Evolutionary conservation across 1,140 invertebrate species (phyloP).

Genomic region (Ips typographus): DNA sequence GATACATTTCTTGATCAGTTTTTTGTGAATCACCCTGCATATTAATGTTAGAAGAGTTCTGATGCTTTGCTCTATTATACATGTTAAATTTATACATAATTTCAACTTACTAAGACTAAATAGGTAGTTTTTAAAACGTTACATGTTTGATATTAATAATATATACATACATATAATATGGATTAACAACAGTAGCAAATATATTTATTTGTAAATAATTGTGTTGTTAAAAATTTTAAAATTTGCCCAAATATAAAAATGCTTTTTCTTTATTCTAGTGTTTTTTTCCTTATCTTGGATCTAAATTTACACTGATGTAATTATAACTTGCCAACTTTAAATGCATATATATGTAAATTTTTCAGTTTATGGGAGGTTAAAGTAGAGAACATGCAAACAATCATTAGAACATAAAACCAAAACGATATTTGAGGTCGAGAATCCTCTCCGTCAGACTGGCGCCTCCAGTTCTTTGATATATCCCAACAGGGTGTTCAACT

Average conservation of each 20-base stretch:
- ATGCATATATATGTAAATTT: too few relatives aligned
- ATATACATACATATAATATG: not conserved
- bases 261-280: conserved; percentile 19
- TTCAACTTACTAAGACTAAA: too few relatives aligned
- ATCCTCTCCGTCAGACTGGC: not conserved
- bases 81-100: too few relatives aligned
- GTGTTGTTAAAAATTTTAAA: conserved; percentile 33
- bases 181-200: conserved; percentile 5
- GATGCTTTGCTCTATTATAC: too few relatives aligned
- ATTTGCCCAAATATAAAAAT: conserved; percentile 30
- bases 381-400: too few relatives aligned
- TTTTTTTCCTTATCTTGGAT: too few relatives aligned
- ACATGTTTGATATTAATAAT: conserved; percentile 13
- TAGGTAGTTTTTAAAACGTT: conserved; percentile 7
- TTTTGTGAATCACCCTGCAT: too few relatives aligned
- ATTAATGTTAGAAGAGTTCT: too few relatives aligned
- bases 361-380: too few relatives aligned
- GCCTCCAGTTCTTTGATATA: not conserved
- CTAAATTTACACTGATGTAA: too few relatives aligned
- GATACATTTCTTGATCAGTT: too few relatives aligned
- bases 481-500: not conserved
- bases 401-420: not conserved
- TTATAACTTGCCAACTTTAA: too few relatives aligned
- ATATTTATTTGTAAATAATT: conserved; percentile 32
- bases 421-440: not conserved